phyloP scores from a whole-genome alignment of 2,888 invertebrate species.

The Siphlonurus alternatus region DNA sequence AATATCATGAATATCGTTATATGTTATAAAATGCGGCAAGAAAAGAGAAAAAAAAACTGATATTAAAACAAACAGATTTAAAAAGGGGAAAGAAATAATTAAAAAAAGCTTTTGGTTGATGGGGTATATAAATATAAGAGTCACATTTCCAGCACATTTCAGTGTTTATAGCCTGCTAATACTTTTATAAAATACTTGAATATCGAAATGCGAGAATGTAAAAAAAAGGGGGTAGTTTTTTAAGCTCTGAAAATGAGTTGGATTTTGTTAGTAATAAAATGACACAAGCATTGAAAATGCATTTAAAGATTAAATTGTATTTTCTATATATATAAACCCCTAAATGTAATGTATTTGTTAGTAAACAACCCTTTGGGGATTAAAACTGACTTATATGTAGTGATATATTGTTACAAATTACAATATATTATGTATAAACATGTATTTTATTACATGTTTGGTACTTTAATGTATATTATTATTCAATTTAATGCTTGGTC shows the following conservation, averaged over 20 bases:
- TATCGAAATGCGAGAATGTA: background rate
- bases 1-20: too few species aligned
- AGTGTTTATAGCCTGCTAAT: background rate
- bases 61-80: slow-evolving; percentile 13
- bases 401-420: too few species aligned
- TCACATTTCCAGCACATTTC: background rate
- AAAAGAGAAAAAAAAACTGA: slow-evolving; percentile 11
- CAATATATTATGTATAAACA: too few species aligned
- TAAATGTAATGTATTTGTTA: too few species aligned
- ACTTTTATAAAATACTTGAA: background rate
- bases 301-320: background rate
- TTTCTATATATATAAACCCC: too few species aligned
- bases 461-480: too few species aligned
- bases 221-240: background rate
- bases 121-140: background rate
- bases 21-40: slow-evolving; percentile 11
- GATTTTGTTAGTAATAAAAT: background rate
- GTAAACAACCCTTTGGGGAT: too few species aligned
- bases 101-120: slow-evolving; percentile 9
- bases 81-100: slow-evolving; percentile 9
- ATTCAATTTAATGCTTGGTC: too few species aligned
- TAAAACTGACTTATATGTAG: too few species aligned
- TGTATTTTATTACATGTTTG: too few species aligned
- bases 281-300: background rate
- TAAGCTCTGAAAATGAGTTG: background rate